Evolutionary conservation across 2,888 invertebrate genomes (phyloP).

Genomic region (Amiota communis): DNA sequence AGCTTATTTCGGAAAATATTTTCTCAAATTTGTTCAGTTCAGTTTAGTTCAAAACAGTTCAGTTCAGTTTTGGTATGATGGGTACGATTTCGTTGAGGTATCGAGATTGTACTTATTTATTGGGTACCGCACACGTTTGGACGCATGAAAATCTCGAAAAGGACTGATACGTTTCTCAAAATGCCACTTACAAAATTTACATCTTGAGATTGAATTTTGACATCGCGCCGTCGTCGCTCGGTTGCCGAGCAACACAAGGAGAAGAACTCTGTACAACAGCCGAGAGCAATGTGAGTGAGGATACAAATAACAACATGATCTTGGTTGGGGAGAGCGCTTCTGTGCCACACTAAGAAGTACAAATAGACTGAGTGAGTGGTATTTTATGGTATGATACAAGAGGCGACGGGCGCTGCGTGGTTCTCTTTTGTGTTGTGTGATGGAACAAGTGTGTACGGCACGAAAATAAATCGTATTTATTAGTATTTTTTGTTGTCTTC

Average conservation of each 20-base stretch:
- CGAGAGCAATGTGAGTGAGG: neutral
- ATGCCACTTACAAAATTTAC: slow-evolving; percentile 71
- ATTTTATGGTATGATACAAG: slow-evolving; percentile 10
- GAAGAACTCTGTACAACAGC: slow-evolving; percentile 37
- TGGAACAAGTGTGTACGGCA: slow-evolving; percentile 70
- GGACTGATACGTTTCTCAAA: slow-evolving; percentile 69
- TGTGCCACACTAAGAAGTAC: too few species aligned
- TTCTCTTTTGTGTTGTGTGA: slow-evolving; percentile 15
- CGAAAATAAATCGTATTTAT: slow-evolving; percentile 69
- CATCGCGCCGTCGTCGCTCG: slow-evolving; percentile 33
- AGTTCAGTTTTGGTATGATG: slow-evolving; percentile 7
- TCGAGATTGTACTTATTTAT: slow-evolving; percentile 3
- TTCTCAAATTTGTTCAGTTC: slow-evolving; percentile 44
- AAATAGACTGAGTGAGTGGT: neutral
- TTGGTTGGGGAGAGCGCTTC: too few species aligned
- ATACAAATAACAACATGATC: too few species aligned
- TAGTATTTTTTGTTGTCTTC: slow-evolving; percentile 52
- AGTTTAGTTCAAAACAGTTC: slow-evolving; percentile 38
- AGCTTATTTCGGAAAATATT: slow-evolving; percentile 11
- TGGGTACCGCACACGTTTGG: slow-evolving; percentile 56
- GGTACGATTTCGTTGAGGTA: neutral
- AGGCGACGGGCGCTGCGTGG: slow-evolving; percentile 33
- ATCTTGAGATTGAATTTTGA: slow-evolving; percentile 40
- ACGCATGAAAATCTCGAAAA: slow-evolving; percentile 71
- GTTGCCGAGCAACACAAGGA: slow-evolving; percentile 46